Evolutionary conservation across 1,140 invertebrate species (phyloP), one percentile per base, ranked within the genome.

Genomic region (Macrobrachium rosenbergii): DNA sequence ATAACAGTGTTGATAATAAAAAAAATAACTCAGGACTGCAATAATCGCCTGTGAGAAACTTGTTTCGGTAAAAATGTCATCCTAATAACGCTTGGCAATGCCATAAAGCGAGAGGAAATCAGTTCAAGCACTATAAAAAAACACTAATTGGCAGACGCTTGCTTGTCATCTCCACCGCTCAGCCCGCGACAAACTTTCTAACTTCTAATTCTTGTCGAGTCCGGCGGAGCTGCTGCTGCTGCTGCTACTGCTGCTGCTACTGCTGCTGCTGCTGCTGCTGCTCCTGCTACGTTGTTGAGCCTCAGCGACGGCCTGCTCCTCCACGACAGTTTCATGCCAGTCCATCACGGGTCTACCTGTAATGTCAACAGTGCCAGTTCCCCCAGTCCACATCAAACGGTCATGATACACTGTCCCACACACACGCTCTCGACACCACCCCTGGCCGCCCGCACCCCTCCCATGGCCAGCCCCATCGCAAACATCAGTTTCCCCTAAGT

Each of bases 141-240:
- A 67, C 75, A 77, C 82, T 84, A 84, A 84, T 84, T 84, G 83
- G 75, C 75, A 84, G 83, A 84, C 72, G 69, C 83, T 23, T 60
- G 75, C 75, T 78, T 84, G 83, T 84, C 83, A 84, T 84, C 83
- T 84, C 83, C 83, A 84, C 83, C 82, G 73, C 82, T 73, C 72
- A 77, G 52, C 58, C 82, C 59, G 75, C 62, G 52, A 72, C 59
- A 72, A 62, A 84, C 73, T 59, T 78, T 37, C 82, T 75, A 77
- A 84, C 82, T 84, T 78, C 62, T 83, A 83, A 76, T 83, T 83
- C 82, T 83, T 83, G 82, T 83, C 76, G 72, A 83, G 82, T 72
- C 60, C 60, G 76, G 82, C 72, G 72, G 63, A 83, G 72, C 82
- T 37, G 28, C 28, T 37, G 28, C 28, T 37, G 28, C 28, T 37